Conservation (phyloP, 2,797 vertebrate genomes). For the Catharus ustulatus region DNA sequence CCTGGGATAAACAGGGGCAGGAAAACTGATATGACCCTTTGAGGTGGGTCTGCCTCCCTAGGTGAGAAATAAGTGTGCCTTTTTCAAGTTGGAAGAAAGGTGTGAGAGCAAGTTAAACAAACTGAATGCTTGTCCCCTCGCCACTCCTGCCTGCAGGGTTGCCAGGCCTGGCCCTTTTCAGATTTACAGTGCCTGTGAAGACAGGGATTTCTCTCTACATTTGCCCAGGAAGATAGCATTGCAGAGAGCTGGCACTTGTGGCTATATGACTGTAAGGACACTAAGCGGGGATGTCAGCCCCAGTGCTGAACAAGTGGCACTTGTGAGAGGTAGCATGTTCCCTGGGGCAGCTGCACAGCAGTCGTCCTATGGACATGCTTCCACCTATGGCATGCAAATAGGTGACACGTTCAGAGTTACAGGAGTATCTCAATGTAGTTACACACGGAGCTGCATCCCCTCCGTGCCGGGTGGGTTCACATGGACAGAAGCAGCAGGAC, state of each 20-base stretch:
- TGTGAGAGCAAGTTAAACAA: not conserved
- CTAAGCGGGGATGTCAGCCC: not conserved
- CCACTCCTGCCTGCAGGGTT: not conserved
- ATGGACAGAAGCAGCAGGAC: not conserved
- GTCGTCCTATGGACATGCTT: fast-evolving
- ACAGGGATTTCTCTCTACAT: not conserved
- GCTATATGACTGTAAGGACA: not conserved
- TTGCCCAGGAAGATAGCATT: not conserved
- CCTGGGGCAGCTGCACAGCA: not conserved
- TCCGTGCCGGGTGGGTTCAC: not conserved
- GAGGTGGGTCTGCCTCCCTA: no score
- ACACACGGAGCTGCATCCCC: fast-evolving
- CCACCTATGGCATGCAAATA: fast-evolving
- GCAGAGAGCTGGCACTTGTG: not conserved
- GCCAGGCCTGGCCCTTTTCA: not conserved
- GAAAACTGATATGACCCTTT: not conserved
- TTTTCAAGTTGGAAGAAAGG: not conserved
- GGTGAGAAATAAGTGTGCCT: not conserved
- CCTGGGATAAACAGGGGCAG: not conserved
- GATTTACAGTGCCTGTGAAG: not conserved
- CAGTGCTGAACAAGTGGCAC: not conserved
- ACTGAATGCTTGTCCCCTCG: not conserved
- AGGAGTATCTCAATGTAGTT: fast-evolving
- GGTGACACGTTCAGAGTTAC: not conserved
- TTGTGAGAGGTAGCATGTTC: not conserved